Evolutionary conservation across 2,113 vertebrate species (phyloP), one percentile per base, ranked within the genome.

Genomic region (Albula goreensis): DNA sequence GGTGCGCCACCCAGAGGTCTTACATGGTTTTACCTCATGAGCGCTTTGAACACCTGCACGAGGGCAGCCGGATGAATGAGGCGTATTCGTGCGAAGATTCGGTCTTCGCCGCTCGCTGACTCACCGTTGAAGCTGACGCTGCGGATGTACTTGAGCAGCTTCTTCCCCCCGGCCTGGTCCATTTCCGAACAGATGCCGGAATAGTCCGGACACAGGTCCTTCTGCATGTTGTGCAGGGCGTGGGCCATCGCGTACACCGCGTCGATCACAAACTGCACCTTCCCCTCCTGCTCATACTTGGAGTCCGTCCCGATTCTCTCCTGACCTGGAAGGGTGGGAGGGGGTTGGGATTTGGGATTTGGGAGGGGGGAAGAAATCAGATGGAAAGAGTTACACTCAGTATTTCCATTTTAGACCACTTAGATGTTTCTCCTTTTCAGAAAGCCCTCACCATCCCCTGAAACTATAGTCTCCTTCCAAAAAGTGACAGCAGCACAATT

Each of bases 241-340:
- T 99, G 97, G 0, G 98, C 98, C 97, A 99, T 97, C 25, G 98
- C 97, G 0, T 98, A 99, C 25, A 99, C 98, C 0, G 98, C 97
- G 0, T 99, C 98, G 1, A 99, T 98, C 87, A 99, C 98, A 0
- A 99, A 99, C 93, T 99, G 98, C 12, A 99, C 98, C 93, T 98
- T 98, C 0, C 97, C 98, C 88, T 99, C 98, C 94, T 99, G 98
- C 92, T 99, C 97, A 49, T 99, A 99, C 88, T 91, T 97, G 0
- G 97, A 98, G 87, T 98, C 97, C 48, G 95, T 95, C 52, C 97
- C 97, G 82, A 99, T 99, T 1, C 98, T 94, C 92, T 99, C 98
- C 94, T 97, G 97, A 77, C 98, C 98, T 99, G 94, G 86, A 87
- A 53, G 50, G 63, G 81, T 70, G 52, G 82, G 17, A 80, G n/a